Conservation (phyloP, 2,888 invertebrate genomes). For the Drosophila seclusa region DNA sequence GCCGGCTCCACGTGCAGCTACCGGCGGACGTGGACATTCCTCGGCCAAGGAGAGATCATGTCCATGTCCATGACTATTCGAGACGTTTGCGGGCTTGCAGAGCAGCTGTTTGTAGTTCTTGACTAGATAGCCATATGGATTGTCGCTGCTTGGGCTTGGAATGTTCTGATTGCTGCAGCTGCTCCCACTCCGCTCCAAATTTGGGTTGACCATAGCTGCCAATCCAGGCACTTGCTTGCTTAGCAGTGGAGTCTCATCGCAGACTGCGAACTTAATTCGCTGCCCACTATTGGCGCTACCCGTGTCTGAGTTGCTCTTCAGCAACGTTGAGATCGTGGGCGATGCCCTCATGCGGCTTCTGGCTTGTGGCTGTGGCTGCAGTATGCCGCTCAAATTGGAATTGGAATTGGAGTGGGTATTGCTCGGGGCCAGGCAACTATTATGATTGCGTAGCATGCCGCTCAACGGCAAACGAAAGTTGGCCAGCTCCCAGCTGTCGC, state of each 20-base stretch:
- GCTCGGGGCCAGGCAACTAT: constrained; percentile 50
- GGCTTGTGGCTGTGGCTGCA: constrained; percentile 63
- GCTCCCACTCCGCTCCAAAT: constrained; percentile 49
- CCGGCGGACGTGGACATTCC: constrained; percentile 42
- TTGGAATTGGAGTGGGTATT: constrained; percentile 74
- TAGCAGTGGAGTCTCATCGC: constrained; percentile 60
- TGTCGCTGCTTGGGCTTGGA: constrained; percentile 51
- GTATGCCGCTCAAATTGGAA: constrained; percentile 77
- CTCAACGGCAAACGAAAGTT: constrained; percentile 80
- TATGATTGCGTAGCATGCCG: constrained; percentile 76
- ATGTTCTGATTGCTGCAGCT: constrained; percentile 66
- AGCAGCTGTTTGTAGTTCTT: constrained; percentile 81
- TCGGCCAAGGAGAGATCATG: constrained; percentile 43
- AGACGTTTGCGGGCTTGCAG: constrained; percentile 63
- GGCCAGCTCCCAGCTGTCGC: constrained; percentile 76
- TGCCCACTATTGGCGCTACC: constrained; percentile 65
- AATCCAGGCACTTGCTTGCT: constrained; percentile 19
- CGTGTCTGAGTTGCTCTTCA: constrained; percentile 59
- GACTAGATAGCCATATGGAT: constrained; percentile 71
- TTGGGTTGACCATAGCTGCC: constrained; percentile 23
- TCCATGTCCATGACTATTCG: constrained; percentile 55
- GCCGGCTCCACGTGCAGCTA: constrained; percentile 40
- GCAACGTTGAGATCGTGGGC: constrained; percentile 77
- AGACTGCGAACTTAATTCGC: constrained; percentile 73
- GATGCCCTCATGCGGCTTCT: constrained; percentile 69